These are phyloP conservation scores for Vanessa atalanta DNA, from an alignment of 1,140 invertebrate genomes.

Conservation along the genomic window DNA sequence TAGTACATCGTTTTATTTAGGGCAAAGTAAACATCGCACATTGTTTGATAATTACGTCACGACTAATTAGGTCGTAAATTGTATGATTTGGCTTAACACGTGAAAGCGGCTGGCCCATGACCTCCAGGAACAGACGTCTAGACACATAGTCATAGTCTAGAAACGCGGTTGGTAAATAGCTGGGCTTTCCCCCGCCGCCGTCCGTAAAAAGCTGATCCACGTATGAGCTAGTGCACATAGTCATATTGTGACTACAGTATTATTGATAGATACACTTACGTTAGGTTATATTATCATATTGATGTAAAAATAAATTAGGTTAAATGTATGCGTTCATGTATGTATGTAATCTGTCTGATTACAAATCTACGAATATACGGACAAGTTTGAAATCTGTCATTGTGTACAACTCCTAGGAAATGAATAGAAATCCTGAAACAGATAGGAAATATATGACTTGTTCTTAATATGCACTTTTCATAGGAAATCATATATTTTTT, in stretches of 20 bases:
- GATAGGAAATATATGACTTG: too few relatives aligned
- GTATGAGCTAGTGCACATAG: constrained; percentile 30
- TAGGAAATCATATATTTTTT: too few relatives aligned
- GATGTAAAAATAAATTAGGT: too few relatives aligned
- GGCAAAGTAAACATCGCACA: constrained; percentile 12
- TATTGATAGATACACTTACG: constrained; percentile 8
- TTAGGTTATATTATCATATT: too few relatives aligned
- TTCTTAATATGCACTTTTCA: too few relatives aligned
- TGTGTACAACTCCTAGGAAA: too few relatives aligned
- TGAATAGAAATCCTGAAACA: too few relatives aligned
- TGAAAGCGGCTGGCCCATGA: constrained; percentile 71
- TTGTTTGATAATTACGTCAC: constrained; percentile 53
- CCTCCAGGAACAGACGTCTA: constrained; percentile 74
- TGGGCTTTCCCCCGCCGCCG: constrained; percentile 62
- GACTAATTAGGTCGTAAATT: constrained; percentile 43
- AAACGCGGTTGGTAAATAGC: constrained; percentile 66
- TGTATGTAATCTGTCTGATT: too few relatives aligned
- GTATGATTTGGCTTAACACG: constrained; percentile 60
- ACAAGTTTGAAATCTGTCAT: too few relatives aligned
- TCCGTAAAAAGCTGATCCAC: constrained; percentile 51
- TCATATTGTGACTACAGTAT: constrained; percentile 36
- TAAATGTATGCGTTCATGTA: too few relatives aligned
- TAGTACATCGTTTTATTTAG: neutral
- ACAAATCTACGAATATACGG: too few relatives aligned
- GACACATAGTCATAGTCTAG: constrained; percentile 76